phyloP scores from a whole-genome alignment of 2,113 vertebrate species.

The Podarcis cretensis region DNA sequence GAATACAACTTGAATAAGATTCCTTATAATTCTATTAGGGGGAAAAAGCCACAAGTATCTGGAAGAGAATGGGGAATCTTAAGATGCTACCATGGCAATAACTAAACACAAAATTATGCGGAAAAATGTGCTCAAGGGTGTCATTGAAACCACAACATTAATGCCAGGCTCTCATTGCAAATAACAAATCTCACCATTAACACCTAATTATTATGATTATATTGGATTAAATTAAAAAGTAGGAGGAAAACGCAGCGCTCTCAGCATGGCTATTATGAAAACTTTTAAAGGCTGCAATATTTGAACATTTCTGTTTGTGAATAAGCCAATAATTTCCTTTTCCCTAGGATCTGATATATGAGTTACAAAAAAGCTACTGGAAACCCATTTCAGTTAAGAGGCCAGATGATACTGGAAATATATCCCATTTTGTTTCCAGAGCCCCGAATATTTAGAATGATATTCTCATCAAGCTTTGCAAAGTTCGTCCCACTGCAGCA shows the following conservation, averaged over 20 bases:
- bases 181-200: slow-evolving; percentile 60
- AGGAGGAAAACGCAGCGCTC: slow-evolving; percentile 43
- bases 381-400: slow-evolving; percentile 36
- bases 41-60: neutral
- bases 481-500: neutral
- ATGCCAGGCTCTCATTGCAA: slow-evolving; percentile 35
- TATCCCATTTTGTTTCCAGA: neutral
- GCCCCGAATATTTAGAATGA: neutral
- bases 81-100: slow-evolving; percentile 14
- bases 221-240: slow-evolving; percentile 54
- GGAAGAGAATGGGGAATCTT: neutral
- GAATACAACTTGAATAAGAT: slow-evolving; percentile 33
- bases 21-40: neutral
- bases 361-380: slow-evolving; percentile 13
- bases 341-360: slow-evolving; percentile 5
- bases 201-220: slow-evolving; percentile 48
- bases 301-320: slow-evolving; percentile 48
- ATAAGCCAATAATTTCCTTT: slow-evolving; percentile 29
- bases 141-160: slow-evolving; percentile 43
- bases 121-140: slow-evolving; percentile 23
- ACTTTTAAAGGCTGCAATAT: slow-evolving; percentile 40
- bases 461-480: neutral
- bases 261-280: slow-evolving; percentile 44
- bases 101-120: slow-evolving; percentile 32
- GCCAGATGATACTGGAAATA: slow-evolving; percentile 6